Conservation (phyloP, 2,888 invertebrate species). For the Villa cingulata region DNA sequence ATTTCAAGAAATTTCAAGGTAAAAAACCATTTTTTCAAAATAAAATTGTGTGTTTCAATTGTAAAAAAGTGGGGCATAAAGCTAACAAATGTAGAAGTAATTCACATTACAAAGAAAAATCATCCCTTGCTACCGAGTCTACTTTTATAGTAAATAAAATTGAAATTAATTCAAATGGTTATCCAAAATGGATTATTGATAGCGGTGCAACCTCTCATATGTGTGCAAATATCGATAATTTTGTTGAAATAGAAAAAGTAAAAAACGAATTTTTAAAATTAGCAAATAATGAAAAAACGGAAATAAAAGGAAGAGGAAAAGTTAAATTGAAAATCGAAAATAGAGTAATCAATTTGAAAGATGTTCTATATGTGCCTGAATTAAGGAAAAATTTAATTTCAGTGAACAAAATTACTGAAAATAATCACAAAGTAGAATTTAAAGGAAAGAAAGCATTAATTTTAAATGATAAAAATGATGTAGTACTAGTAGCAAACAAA, state of each 20-base stretch:
- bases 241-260: not conserved
- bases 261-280: not conserved
- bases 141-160: not conserved
- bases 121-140: not conserved
- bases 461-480: no score
- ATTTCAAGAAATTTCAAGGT: no score
- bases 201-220: not conserved
- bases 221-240: not conserved
- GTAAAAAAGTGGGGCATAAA: not conserved
- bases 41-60: not conserved
- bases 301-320: no score
- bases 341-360: no score
- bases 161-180: no score
- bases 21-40: not conserved
- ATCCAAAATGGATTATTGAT: not conserved
- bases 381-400: no score
- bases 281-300: not conserved
- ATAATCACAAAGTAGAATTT: not conserved
- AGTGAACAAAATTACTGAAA: no score
- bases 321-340: no score
- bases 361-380: no score
- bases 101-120: not conserved
- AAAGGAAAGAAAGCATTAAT: not conserved
- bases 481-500: no score
- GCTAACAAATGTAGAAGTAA: not conserved